Evolutionary conservation across 2,888 invertebrate genomes (phyloP), one percentile per base, ranked within the genome.

Genomic region (Syrista parreyssii): DNA sequence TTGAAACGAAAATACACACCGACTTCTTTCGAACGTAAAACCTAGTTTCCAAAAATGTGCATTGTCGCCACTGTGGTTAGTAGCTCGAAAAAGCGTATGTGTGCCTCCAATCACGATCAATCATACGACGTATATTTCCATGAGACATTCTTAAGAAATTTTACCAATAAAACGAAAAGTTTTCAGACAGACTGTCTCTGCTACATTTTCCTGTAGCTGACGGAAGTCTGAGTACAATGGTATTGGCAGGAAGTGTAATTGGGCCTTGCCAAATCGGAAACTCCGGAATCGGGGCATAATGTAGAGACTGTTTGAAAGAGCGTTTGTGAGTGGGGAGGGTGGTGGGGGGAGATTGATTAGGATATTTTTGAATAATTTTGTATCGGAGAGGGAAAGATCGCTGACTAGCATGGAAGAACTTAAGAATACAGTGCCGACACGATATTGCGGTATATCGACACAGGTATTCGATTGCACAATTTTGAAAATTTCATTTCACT

Each of bases 371-470:
- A 68, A 84, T 81, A 86, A 86, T 86, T 87, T 86, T 81, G 84
- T 55, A 55, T 87, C 88, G 87, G 86, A 86, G 86, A 86, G 86
- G 85, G 85, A 86, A 86, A 88, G 85, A 86, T 85, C 86, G 85
- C 85, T 85, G 84, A 82, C 79, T 84, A 71, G 82, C 84, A 83
- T 84, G 88, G 86, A 88, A 86, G 88, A 88, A 86, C 85, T 85
- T 84, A 82, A 84, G 81, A 84, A 83, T 23, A 55, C 55, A 23
- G 55, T 55, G 55, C 9, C 55, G 55, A 69, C 35, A 33, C 32
- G 73, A 15, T 23, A 33, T 73, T 35, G n/a, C 73, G 11, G 12
- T 34, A 78, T 12, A 71, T 4, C 71, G 55, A 76, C 15, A 75
- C 68, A 15, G 23, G 36, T 34, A 75, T 75, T 40, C 55, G 55